Evolutionary conservation across 2,113 vertebrate genomes (phyloP).

Genomic region (Cololabis saira): DNA sequence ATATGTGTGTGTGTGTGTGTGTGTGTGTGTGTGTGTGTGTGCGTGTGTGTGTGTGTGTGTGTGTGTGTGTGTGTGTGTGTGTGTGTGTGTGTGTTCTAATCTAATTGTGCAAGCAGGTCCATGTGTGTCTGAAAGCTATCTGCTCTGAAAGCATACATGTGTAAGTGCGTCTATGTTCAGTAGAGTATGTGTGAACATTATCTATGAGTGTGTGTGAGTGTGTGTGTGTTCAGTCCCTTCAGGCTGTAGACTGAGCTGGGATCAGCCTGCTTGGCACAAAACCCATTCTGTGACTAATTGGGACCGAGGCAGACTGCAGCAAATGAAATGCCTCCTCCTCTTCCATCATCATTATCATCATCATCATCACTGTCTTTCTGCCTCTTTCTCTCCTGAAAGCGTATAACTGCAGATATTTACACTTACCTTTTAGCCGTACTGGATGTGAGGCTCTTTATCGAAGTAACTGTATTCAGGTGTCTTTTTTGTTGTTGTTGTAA

Average conservation of each 20-base stretch:
- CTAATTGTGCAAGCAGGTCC: not conserved
- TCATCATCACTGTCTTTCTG: conserved; percentile 8
- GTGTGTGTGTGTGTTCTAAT: not conserved
- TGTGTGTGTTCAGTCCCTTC: conserved; percentile 19
- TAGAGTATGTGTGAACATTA: not conserved
- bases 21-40: not conserved
- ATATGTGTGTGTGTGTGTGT: conserved; percentile 4
- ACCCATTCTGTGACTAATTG: conserved; percentile 66
- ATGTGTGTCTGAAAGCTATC: not conserved
- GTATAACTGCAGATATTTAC: conserved; percentile 17
- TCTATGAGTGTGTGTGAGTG: not conserved
- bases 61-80: not conserved
- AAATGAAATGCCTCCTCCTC: conserved; percentile 52
- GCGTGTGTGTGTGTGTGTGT: conserved; percentile 1
- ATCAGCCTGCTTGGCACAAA: conserved; percentile 57
- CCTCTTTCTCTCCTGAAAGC: conserved; percentile 15
- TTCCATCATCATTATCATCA: conserved; percentile 32
- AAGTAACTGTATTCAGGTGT: no score
- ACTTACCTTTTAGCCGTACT: not conserved
- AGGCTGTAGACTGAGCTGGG: conserved; percentile 44
- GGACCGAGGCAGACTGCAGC: conserved; percentile 56
- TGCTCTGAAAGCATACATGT: not conserved
- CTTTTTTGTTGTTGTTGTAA: no score
- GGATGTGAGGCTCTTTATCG: not conserved
- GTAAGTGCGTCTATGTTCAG: conserved; percentile 7